Evolutionary conservation across 2,797 vertebrate genomes (phyloP), one percentile per base, ranked within the genome.

Genomic region (Chaenodraco wilsoni): DNA sequence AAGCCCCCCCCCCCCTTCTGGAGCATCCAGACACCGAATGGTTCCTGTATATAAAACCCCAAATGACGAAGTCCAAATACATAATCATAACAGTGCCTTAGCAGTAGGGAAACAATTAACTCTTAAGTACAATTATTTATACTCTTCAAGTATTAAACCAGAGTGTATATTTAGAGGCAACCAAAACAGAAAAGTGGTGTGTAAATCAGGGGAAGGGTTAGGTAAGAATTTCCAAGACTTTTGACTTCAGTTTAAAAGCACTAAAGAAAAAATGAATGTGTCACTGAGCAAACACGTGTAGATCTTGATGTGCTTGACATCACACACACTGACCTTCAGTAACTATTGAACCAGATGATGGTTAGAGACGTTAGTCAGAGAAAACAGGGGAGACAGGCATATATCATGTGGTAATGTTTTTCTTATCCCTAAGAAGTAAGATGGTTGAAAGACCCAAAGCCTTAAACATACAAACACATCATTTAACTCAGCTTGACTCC

Each of bases 401-500:
- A 50, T 78, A 78, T 84, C 69, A 65, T 2, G 11, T 6, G 19
- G 23, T 14, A 5, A 14, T 77, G 61, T 71, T 82, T 68, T 77
- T 74, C 70, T 72, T 69, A 15, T 68, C 65, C 45, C 55, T 63
- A 48, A 55, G 74, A 19, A 64, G 37, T 3, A 49, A 67, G 49
- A 46, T 17, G 54, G 31, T 72, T 75, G 65, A 78, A 81, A 74
- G 68, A 69, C 41, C 51, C 15, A 37, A 54, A 78, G 59, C 27
- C 40, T 61, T 50, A 67, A 67, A 80, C 33, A 64, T 31, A 64
- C 58, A 83, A 76, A 80, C 79, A 55, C 76, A 80, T 79, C 57
- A 77, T 76, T 75, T 59, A 57, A 71, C 69, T 64, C 27, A 0
- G 49, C 65, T 57, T 31, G 60, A 72, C 50, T 77, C 48, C 46